These are phyloP conservation scores for Semnornis frantzii DNA, from an alignment of 2,113 vertebrate species.

Conservation along the genomic window DNA sequence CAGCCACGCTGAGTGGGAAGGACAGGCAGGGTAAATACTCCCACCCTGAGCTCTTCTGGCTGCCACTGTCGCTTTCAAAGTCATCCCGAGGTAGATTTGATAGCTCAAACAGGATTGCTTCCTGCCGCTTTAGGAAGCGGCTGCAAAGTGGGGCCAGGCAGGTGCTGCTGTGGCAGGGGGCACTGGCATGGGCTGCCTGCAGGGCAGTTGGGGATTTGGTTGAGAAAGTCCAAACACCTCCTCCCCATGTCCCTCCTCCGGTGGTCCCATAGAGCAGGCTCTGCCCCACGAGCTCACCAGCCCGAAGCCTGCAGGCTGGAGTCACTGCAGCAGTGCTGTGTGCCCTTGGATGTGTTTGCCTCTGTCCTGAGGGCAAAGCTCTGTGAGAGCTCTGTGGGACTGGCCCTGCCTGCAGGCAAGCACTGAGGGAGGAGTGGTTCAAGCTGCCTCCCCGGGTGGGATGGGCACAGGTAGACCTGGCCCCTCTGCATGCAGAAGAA, in stretches of 20 bases:
- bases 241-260: background rate
- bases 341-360: background rate
- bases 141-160: background rate
- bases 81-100: background rate
- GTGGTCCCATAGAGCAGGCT: background rate
- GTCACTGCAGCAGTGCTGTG: background rate
- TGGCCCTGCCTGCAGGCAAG: background rate
- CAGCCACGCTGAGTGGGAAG: background rate
- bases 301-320: background rate
- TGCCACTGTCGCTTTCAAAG: background rate
- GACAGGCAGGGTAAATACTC: background rate
- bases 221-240: background rate
- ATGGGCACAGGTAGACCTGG: background rate
- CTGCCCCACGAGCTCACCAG: background rate
- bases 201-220: background rate
- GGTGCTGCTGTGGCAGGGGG: rapidly evolving
- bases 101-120: background rate
- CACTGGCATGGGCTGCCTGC: background rate
- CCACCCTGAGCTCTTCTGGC: background rate
- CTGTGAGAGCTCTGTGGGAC: background rate
- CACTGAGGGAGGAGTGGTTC: background rate
- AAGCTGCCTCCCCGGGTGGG: background rate
- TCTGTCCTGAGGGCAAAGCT: background rate
- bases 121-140: background rate
- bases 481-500: background rate